phyloP scores from a whole-genome alignment of 2,113 vertebrate genomes.

The Oenanthe oenanthe region DNA sequence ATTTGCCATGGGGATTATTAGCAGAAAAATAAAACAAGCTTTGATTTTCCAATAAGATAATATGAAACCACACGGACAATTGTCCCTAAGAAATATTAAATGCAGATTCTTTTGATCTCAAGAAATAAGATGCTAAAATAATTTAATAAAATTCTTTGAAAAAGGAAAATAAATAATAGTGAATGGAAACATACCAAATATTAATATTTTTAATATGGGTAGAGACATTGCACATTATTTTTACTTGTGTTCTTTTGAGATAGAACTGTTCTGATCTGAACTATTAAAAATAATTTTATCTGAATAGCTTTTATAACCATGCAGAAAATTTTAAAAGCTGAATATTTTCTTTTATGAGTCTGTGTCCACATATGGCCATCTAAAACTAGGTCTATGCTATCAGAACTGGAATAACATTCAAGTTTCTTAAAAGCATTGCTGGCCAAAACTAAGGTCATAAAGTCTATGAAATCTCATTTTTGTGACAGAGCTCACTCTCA shows the following conservation, averaged over 20 bases:
- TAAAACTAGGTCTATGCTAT: not conserved
- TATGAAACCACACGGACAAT: constrained; percentile 10
- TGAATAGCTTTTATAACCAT: not conserved
- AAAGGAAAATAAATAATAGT: constrained; percentile 30
- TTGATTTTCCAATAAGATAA: constrained; percentile 60
- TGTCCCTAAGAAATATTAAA: constrained; percentile 33
- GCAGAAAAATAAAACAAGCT: constrained; percentile 22
- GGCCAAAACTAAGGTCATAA: not conserved
- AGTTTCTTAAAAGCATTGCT: not conserved
- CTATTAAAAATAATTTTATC: not conserved
- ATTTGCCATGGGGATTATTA: not conserved
- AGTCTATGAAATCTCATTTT: not conserved
- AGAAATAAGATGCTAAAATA: not conserved
- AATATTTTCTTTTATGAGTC: not conserved
- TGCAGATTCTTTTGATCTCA: constrained; percentile 41
- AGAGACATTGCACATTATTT: not conserved
- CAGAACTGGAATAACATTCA: not conserved
- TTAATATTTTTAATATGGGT: not conserved
- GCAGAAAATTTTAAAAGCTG: not conserved
- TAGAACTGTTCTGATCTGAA: not conserved
- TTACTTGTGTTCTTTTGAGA: not conserved
- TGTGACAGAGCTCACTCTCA: not conserved
- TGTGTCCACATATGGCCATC: not conserved
- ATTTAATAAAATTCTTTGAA: not conserved
- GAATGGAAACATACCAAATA: constrained; percentile 37